Evolutionary conservation across 2,888 invertebrate species (phyloP).

Genomic region (Ectemnius cavifrons): DNA sequence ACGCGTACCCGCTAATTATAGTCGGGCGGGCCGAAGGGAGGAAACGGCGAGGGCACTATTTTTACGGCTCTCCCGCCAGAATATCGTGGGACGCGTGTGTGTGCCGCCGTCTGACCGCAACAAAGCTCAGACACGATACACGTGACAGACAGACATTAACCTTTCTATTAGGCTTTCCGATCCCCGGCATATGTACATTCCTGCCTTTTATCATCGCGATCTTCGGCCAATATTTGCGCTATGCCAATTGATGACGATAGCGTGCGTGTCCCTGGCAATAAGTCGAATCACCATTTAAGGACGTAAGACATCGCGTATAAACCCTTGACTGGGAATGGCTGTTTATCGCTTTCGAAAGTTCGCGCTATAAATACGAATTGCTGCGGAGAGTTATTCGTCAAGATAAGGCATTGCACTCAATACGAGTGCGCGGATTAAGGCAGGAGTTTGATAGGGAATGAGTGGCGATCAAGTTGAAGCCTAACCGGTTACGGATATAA

Average conservation of each 20-base stretch:
- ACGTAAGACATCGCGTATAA: not conserved
- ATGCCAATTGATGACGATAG: not conserved
- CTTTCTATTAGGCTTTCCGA: constrained; percentile 3
- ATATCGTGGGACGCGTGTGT: constrained; percentile 66
- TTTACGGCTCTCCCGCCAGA: constrained; percentile 71
- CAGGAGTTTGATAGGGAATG: too few relatives aligned
- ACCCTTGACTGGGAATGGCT: too few relatives aligned
- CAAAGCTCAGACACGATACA: constrained; percentile 39
- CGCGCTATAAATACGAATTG: too few relatives aligned
- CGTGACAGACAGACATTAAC: constrained; percentile 9
- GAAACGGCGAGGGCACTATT: constrained; percentile 73
- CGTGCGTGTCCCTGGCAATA: not conserved
- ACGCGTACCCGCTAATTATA: constrained; percentile 73
- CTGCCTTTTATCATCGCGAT: not conserved
- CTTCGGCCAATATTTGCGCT: not conserved
- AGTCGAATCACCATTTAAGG: constrained; percentile 9
- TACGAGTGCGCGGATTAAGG: too few relatives aligned
- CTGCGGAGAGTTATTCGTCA: too few relatives aligned
- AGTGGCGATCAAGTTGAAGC: too few relatives aligned
- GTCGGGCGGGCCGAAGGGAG: constrained; percentile 69
- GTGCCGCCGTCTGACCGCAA: constrained; percentile 52
- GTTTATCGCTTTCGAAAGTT: too few relatives aligned
- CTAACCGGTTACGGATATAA: not conserved
- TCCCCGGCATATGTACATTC: not conserved
- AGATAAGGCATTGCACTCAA: too few relatives aligned